These are phyloP conservation scores for Ctenopoma multispine DNA, from an alignment of 2,797 vertebrate species.

Conservation along the genomic window DNA sequence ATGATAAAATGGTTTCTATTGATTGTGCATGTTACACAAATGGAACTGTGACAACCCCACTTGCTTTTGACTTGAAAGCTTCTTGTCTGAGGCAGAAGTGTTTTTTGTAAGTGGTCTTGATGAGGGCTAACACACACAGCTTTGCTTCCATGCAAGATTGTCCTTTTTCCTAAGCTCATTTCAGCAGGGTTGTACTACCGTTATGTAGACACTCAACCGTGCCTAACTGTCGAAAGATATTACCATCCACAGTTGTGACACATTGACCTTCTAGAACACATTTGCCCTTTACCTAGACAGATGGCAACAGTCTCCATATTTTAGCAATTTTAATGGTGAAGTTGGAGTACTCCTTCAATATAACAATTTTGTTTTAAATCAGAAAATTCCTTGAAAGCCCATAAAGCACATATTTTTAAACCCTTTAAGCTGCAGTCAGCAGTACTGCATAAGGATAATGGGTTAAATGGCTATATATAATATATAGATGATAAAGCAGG, in stretches of 20 bases:
- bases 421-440: background rate
- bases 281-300: slow-evolving; percentile 49
- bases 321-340: slow-evolving; percentile 27
- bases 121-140: background rate
- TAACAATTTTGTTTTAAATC: background rate
- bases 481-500: too few species aligned
- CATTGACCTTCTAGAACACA: too few species aligned
- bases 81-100: background rate
- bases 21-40: slow-evolving; percentile 7
- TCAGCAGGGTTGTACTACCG: background rate
- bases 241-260: background rate
- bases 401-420: background rate
- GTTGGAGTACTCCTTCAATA: background rate
- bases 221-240: slow-evolving; percentile 35
- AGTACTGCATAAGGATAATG: background rate
- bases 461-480: background rate
- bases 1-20: background rate
- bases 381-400: background rate
- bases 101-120: background rate
- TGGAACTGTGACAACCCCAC: background rate
- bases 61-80: slow-evolving; percentile 17
- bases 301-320: slow-evolving; percentile 42
- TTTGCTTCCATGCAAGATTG: background rate
- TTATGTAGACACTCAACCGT: slow-evolving; percentile 21
- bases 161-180: background rate